phyloP scores from a whole-genome alignment of 2,888 invertebrate genomes.

The Cephus nigrinus region DNA sequence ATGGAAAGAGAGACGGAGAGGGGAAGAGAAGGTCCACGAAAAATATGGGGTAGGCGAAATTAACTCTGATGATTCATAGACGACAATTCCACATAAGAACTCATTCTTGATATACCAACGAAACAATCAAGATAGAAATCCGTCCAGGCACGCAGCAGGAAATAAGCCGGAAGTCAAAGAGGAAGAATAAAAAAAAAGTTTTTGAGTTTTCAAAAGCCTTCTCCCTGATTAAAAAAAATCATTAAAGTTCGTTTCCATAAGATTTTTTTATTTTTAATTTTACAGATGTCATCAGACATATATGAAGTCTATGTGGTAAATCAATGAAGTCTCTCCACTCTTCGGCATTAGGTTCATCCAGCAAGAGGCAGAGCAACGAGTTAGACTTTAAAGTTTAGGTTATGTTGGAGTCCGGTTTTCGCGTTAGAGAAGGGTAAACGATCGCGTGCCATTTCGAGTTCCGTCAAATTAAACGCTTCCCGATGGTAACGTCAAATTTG shows the following conservation, averaged over 20 bases:
- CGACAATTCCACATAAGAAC: neutral
- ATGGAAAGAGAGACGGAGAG: neutral
- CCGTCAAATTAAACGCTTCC: slow-evolving; percentile 59
- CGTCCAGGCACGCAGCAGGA: neutral
- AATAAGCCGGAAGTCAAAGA: neutral
- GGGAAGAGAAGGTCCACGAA: neutral
- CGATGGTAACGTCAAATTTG: slow-evolving; percentile 62
- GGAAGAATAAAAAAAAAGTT: neutral
- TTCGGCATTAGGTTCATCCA: neutral
- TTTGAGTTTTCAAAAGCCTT: neutral
- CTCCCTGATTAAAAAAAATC: neutral
- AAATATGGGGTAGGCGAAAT: slow-evolving; percentile 14
- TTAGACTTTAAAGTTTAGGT: neutral
- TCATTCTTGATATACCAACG: neutral
- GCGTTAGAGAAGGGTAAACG: slow-evolving; percentile 3
- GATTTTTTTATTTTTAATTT: neutral
- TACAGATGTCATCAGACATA: neutral
- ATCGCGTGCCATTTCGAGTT: slow-evolving; percentile 57
- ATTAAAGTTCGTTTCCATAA: neutral
- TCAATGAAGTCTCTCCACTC: neutral
- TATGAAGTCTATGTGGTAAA: neutral
- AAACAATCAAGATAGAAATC: neutral
- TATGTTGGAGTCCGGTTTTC: neutral
- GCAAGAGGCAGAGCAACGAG: neutral
- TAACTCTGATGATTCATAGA: slow-evolving; percentile 7